phyloP scores from a whole-genome alignment of 2,797 vertebrate species.

The Notolepis coatsorum region DNA sequence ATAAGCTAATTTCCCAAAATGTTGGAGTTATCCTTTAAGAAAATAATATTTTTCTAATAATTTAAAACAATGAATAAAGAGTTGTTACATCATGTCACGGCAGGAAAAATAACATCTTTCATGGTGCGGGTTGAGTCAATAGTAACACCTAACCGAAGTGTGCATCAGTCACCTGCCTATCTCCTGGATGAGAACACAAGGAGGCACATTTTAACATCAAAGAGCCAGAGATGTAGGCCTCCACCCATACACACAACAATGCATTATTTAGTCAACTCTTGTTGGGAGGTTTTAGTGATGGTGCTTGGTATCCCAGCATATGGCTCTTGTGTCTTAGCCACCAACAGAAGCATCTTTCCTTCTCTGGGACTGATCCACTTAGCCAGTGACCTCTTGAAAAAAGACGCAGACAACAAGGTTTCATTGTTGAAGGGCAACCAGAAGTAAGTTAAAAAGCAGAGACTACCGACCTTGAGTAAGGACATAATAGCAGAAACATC shows the following conservation, averaged over 20 bases:
- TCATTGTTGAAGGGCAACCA: constrained; percentile 33
- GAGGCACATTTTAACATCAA: background rate
- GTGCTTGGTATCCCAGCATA: constrained; percentile 46
- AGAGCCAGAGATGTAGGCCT: background rate
- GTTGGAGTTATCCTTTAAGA: no score
- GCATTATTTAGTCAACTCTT: constrained; percentile 53
- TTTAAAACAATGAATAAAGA: no score
- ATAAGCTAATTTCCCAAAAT: no score
- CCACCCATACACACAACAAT: constrained; percentile 30
- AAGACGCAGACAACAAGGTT: constrained; percentile 21
- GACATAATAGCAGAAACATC: constrained; percentile 54
- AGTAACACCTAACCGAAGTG: constrained; percentile 18
- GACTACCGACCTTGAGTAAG: constrained; percentile 40
- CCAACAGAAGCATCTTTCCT: constrained; percentile 58
- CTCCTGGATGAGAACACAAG: constrained; percentile 16
- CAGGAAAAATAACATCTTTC: constrained; percentile 53
- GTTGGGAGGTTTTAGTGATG: constrained; percentile 33
- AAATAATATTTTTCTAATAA: no score
- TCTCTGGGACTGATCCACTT: constrained; percentile 59
- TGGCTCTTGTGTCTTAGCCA: constrained; percentile 57
- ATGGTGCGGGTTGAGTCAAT: constrained; percentile 55
- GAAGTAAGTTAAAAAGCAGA: constrained; percentile 30
- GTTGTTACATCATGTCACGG: constrained; percentile 43
- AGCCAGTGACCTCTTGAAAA: constrained; percentile 6
- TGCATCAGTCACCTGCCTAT: background rate